These are phyloP conservation scores for Gambusia affinis DNA, from an alignment of 2,113 vertebrate genomes.

Conservation along the genomic window DNA sequence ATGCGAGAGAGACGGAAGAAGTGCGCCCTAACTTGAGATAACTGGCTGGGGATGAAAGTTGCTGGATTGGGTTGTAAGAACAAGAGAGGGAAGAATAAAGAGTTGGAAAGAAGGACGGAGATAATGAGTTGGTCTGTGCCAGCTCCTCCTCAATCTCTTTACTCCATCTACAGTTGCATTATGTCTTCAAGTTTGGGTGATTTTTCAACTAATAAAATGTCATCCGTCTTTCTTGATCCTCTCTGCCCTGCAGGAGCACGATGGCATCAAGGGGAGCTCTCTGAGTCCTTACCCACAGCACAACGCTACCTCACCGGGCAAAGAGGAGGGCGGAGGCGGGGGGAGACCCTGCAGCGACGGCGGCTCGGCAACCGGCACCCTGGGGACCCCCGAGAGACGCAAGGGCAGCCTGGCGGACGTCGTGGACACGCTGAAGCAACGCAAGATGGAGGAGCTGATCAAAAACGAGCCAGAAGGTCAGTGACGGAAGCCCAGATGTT, in stretches of 20 bases:
- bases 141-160: constrained; percentile 34
- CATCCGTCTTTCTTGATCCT: not conserved
- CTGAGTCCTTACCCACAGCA: constrained; percentile 91
- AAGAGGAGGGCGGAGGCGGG: constrained; percentile 86
- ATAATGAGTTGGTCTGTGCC: constrained; percentile 63
- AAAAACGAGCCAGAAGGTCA: constrained; percentile 99
- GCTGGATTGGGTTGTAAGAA: constrained; percentile 42
- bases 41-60: constrained; percentile 76
- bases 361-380: constrained; percentile 80
- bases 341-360: constrained; percentile 89
- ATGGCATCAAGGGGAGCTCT: constrained; percentile 93
- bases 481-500: constrained; percentile 66
- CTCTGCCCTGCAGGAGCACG: constrained; percentile 85
- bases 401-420: constrained; percentile 98
- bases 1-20: constrained; percentile 40
- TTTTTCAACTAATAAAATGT: not conserved
- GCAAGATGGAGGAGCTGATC: constrained; percentile 99
- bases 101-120: constrained; percentile 41
- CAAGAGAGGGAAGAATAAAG: constrained; percentile 48
- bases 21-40: constrained; percentile 65
- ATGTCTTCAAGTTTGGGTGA: constrained; percentile 13
- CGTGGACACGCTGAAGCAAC: constrained; percentile 97
- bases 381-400: constrained; percentile 94
- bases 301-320: constrained; percentile 99
- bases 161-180: constrained; percentile 11